Evolutionary conservation across 2,888 invertebrate species (phyloP).

Genomic region (Rotaria sp.): DNA sequence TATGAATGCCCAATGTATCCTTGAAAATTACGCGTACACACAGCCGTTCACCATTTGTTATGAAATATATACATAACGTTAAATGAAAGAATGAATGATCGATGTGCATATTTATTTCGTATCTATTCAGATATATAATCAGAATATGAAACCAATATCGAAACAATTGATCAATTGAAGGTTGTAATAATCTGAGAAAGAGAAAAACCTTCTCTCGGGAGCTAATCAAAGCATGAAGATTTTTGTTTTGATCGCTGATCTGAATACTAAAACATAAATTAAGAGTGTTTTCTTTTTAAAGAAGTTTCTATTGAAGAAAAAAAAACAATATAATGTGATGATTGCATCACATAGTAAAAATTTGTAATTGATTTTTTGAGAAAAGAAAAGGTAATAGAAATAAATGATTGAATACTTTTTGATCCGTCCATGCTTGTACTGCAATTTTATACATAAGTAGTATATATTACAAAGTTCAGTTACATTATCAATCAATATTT

Average conservation of each 20-base stretch:
- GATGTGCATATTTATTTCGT: background rate
- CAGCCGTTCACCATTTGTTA: background rate
- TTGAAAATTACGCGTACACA: background rate
- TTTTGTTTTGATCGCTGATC: background rate
- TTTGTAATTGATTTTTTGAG: background rate
- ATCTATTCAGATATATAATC: background rate
- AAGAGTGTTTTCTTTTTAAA: background rate
- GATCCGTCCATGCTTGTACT: background rate
- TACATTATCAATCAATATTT: background rate
- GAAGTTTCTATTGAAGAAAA: background rate
- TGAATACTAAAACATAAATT: background rate
- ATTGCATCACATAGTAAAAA: background rate
- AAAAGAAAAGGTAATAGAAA: too few species aligned
- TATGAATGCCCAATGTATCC: background rate
- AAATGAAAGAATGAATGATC: background rate
- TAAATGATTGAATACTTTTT: too few species aligned
- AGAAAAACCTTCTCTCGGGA: background rate
- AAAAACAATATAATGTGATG: background rate
- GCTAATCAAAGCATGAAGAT: background rate
- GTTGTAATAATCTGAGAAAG: background rate
- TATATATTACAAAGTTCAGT: background rate
- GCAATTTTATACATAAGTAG: background rate
- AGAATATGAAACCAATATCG: constrained; percentile 10
- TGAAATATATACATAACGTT: constrained; percentile 7
- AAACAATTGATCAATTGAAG: background rate